Evolutionary conservation across 2,797 vertebrate species (phyloP).

Genomic region (Pseudocheirus occidentalis): DNA sequence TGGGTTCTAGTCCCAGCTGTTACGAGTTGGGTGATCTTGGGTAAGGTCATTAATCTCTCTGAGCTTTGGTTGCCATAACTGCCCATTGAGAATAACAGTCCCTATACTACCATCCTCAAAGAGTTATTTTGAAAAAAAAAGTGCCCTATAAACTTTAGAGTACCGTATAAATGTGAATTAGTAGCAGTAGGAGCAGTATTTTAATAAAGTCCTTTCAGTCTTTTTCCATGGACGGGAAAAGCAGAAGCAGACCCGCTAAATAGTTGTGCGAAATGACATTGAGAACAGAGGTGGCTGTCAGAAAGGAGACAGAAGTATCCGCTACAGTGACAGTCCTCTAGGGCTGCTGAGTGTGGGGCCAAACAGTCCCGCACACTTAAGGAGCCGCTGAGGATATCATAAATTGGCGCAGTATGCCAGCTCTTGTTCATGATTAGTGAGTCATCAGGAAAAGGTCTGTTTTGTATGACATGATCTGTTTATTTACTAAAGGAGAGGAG

Average conservation of each 20-base stretch:
- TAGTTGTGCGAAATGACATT: constrained; percentile 2
- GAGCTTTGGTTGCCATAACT: not conserved
- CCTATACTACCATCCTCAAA: not conserved
- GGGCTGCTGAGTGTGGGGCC: not conserved
- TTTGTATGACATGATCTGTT: constrained; percentile 30
- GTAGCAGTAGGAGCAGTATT: not conserved
- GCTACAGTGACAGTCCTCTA: not conserved
- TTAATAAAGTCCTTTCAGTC: constrained; percentile 35
- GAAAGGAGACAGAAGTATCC: constrained; percentile 24
- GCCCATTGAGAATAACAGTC: not conserved
- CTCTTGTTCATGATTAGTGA: constrained; percentile 11
- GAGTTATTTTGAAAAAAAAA: not conserved
- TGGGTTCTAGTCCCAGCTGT: not conserved
- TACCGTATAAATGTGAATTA: not conserved
- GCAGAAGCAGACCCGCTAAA: not conserved
- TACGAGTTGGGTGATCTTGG: not conserved
- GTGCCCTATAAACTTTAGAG: not conserved
- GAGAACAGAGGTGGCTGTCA: not conserved
- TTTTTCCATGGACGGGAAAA: not conserved
- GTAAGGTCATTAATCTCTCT: not conserved
- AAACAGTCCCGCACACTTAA: not conserved
- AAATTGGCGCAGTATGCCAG: not conserved
- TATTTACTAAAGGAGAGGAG: constrained; percentile 30
- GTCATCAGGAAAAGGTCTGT: constrained; percentile 32
- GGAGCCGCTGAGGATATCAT: not conserved